Evolutionary conservation across 2,113 vertebrate genomes (phyloP), one percentile per base, ranked within the genome.

Genomic region (Galeopterus variegatus): DNA sequence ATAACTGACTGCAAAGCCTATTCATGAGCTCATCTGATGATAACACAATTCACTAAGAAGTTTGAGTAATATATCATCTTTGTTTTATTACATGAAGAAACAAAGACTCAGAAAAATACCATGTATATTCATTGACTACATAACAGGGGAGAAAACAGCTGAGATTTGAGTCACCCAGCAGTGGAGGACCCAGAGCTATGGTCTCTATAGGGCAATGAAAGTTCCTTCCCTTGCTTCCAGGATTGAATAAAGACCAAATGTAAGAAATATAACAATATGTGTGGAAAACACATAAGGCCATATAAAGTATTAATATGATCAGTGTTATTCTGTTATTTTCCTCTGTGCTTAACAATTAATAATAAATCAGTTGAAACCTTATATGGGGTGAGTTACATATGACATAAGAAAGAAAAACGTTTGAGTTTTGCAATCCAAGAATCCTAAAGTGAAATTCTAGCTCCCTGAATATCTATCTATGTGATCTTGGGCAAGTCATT

Each of bases 401-500:
- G 24, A 9, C 62, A 52, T 45, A 72, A 41, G 41, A 75, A 33
- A 83, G 24, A 85, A 54, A 83, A 26, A 84, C 65, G 9, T n/a
- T 60, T 41, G 11, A 91, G 18, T 52, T 85, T 77, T 50, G 0
- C 54, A 72, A 85, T 58, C 33, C 15, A 88, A 93, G 72, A 93
- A 82, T 81, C 10, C 45, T 67, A 31, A 8, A 64, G 14, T 65
- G 12, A 86, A 92, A 94, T 48, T 73, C 14, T 23, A 84, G 72
- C 58, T 87, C 50, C 41, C 64, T 90, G n/a, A 33, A 12, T 13
- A 93, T 69, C 21, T 58, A 86, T n/a, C 23, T 77, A 8, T 24
- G 9, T 89, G 54, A 83, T 69, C 58, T 86, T 89, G 82, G 67
- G 36, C 36, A 72, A 82, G 62, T 93, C 62, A 73, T 41, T 80